Base-by-base conservation (phyloP, 2,113 vertebrate genomes). In the Hucho hucho region DNA sequence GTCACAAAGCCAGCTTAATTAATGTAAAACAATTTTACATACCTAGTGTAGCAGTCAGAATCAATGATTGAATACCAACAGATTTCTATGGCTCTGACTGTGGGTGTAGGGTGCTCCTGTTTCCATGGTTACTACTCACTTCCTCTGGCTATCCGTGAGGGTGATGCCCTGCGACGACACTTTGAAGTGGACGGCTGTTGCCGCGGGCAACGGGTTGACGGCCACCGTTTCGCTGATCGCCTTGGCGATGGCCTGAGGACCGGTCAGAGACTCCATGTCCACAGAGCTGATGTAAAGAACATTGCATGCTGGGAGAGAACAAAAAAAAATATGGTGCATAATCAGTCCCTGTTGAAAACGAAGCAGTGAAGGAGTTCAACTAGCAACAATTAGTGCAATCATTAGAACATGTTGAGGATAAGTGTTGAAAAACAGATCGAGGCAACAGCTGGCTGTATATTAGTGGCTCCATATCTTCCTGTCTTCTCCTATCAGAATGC, bases 221-320 rank as follows among this genome's bases (percentile, higher is more conserved):
- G 91, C 90, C 89, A 99, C 70, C 0, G 95, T 98, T 93, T 97
- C 95, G 0, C 92, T 92, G 59, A 96, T 94, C 0, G 97, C 95
- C 90, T 98, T 98, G 13, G 95, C 94, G 1, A 99, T 92, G 81
- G 97, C 97, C 92, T 99, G 97, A 0, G 97, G 97, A 20, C 97
- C 97, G 0, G 97, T 99, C 76, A 99, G 94, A 0, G 97, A 98
- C 84, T 99, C 97, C 97, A 98, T 98, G 84, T 99, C 97, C 91
- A 99, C 97, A 0, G 97, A 99, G 90, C 96, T 97, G 86, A 99
- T 89, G 86, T 97, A 99, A 18, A 98, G 94, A 64, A 98, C 97
- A 0, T 97, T 98, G 87, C 97, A 98, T 25, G 97, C 97, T 99
- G 85, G 43, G 88, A 24, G 16, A n/a, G 16, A 61, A 61, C 12